phyloP scores from a whole-genome alignment of 2,888 invertebrate genomes.

The Amblyjoppa fuscipennis region DNA sequence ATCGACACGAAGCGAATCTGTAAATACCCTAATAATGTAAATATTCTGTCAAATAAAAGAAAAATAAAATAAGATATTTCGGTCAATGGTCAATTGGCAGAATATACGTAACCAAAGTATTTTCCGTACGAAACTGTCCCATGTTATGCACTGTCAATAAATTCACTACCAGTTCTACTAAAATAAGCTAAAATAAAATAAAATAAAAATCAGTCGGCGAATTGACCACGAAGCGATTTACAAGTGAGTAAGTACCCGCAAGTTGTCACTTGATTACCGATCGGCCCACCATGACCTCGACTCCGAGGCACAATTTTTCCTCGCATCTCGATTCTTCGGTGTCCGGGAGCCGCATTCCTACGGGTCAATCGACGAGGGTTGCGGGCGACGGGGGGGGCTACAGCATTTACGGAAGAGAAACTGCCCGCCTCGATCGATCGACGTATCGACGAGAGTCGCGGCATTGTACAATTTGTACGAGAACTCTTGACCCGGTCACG shows the following conservation, averaged over 20 bases:
- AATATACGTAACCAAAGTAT: too few species aligned
- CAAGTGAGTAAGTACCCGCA: conserved; percentile 50
- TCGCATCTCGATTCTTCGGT: conserved; percentile 52
- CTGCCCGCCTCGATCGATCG: conserved; percentile 32
- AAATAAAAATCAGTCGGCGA: background rate
- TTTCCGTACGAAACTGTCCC: too few species aligned
- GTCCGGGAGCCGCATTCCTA: conserved; percentile 62
- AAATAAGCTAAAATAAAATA: background rate
- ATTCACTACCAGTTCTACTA: too few species aligned
- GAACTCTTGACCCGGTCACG: conserved; percentile 55
- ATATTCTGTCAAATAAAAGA: too few species aligned
- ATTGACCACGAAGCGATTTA: conserved; percentile 42
- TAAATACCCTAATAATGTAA: too few species aligned
- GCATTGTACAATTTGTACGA: conserved; percentile 51
- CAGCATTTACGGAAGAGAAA: conserved; percentile 65
- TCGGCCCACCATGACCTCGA: conserved; percentile 37
- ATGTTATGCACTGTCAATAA: too few species aligned
- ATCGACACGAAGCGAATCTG: too few species aligned
- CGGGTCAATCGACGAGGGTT: conserved; percentile 49
- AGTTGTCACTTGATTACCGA: conserved; percentile 59
- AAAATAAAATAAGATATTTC: too few species aligned
- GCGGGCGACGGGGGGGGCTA: conserved; percentile 25
- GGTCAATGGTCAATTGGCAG: too few species aligned
- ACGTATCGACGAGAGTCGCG: conserved; percentile 51
- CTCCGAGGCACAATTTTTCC: conserved; percentile 47